Percentiles rank a stretch among this genome's conserved stretches.
phyloP scores from a whole-genome alignment of 1,140 invertebrate genomes.

The Teleopsis dalmanni region DNA sequence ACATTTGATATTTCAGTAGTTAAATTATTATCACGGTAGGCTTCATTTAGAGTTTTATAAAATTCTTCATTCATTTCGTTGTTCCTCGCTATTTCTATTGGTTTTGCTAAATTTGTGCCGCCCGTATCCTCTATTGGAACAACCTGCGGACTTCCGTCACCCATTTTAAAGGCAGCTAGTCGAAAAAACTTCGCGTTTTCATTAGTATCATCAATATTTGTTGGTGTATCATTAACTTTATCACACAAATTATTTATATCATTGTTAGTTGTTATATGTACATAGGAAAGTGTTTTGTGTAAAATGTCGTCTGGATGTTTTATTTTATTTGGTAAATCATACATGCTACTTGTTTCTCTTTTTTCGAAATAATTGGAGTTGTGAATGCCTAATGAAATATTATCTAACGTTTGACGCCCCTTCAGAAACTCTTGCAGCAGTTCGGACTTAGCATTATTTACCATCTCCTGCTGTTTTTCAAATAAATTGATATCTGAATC shows the following conservation, averaged over 20 bases:
- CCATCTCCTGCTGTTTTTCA: conserved; percentile 26
- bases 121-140: conserved; percentile 34
- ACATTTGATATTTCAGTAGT: conserved; percentile 29
- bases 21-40: conserved; percentile 65
- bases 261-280: too few relatives aligned
- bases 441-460: conserved; percentile 27
- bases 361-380: background rate
- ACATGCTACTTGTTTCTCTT: conserved; percentile 2
- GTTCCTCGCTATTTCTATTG: background rate
- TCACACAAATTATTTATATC: too few relatives aligned
- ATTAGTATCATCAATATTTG: too few relatives aligned
- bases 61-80: conserved; percentile 82
- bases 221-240: too few relatives aligned
- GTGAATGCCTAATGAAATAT: conserved; percentile 11
- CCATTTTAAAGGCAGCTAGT: conserved; percentile 27
- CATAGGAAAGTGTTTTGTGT: too few relatives aligned
- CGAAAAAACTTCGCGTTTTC: conserved; percentile 43
- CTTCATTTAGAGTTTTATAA: conserved; percentile 79
- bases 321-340: background rate
- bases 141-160: conserved; percentile 21
- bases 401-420: conserved; percentile 22
- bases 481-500: conserved; percentile 25
- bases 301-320: too few relatives aligned
- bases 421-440: conserved; percentile 30
- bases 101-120: conserved; percentile 15